These are phyloP conservation scores for Steinernema scapterisci DNA, from an alignment of 2,888 invertebrate genomes.

Conservation along the genomic window DNA sequence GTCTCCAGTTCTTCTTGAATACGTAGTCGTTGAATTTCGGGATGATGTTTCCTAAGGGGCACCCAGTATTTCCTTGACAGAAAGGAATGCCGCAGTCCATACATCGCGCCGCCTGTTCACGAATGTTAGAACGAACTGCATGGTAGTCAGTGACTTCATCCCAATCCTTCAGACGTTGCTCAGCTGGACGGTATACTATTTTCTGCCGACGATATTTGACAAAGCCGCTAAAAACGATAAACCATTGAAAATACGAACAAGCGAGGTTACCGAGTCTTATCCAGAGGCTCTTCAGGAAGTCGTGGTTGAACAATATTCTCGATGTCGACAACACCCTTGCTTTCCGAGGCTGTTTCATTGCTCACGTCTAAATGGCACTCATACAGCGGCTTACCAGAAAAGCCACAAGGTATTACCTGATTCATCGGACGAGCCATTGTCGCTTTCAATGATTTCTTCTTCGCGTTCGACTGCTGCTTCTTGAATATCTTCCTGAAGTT, in stretches of 20 bases:
- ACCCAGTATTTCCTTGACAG: constrained; percentile 77
- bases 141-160: constrained; percentile 78
- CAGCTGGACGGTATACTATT: constrained; percentile 82
- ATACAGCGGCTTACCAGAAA: no score
- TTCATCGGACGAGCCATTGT: constrained; percentile 41
- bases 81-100: constrained; percentile 99
- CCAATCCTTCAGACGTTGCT: constrained; percentile 88
- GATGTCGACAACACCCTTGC: constrained; percentile 57
- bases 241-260: not conserved
- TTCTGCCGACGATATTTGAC: constrained; percentile 92
- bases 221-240: constrained; percentile 78
- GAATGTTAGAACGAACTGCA: constrained; percentile 81
- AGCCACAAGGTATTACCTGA: constrained; percentile 16
- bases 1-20: constrained; percentile 81
- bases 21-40: constrained; percentile 98
- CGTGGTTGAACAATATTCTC: constrained; percentile 53
- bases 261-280: constrained; percentile 57
- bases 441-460: constrained; percentile 43
- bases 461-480: constrained; percentile 49
- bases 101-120: constrained; percentile 86
- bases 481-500: constrained; percentile 60
- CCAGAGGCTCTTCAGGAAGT: constrained; percentile 58
- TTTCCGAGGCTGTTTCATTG: constrained; percentile 37
- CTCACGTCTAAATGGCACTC: constrained; percentile 39
- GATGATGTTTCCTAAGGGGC: constrained; percentile 95